Evolutionary conservation across 2,888 invertebrate genomes (phyloP), one percentile per base, ranked within the genome.

Genomic region (Chaetoderma sp.): DNA sequence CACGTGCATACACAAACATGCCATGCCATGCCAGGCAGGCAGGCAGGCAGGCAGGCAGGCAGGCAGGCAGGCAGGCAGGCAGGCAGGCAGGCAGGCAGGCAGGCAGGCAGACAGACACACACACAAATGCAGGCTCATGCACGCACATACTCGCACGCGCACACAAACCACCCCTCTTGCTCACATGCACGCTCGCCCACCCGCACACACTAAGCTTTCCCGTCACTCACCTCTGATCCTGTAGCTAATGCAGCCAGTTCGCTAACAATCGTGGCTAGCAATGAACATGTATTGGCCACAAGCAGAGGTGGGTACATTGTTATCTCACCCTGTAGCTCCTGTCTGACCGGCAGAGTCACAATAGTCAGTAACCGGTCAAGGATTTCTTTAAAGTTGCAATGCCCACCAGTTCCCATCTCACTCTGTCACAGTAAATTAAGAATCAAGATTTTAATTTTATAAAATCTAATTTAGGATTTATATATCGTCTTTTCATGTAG

Each of bases 341-440:
- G 89, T 56, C 88, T 83, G 39, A 95, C 92, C 0, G 96, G 95
- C 63, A 92, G 90, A 32, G 93, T 90, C 28, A 94, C 93, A 18
- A 97, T 91, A 74, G 93, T 93, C 56, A 96, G 87, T 28, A 97
- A 87, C 56, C 92, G 90, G 45, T 95, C 93, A 16, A 96, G 88
- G 0, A 95, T 93, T 82, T 96, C 94, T 70, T 92, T 89, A 73
- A 94, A 91, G 16, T 91, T 90, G 90, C 92, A 92, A 36, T 83
- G 83, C 27, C 79, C 77, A 4, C 79, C 76, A 27, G 83, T 81
- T 36, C 76, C 74, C 16, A 78, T 77, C 36, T 82, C 83, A 58
- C 76, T 70, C 78, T 79, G 71, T 8, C 45, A 59, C 3, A 42
- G 33, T 10, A 47, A 47, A 47, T 10, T 18, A 47, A 8, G 47